Evolutionary conservation across 2,888 invertebrate species (phyloP).

Genomic region (Latrodectus hesperus): DNA sequence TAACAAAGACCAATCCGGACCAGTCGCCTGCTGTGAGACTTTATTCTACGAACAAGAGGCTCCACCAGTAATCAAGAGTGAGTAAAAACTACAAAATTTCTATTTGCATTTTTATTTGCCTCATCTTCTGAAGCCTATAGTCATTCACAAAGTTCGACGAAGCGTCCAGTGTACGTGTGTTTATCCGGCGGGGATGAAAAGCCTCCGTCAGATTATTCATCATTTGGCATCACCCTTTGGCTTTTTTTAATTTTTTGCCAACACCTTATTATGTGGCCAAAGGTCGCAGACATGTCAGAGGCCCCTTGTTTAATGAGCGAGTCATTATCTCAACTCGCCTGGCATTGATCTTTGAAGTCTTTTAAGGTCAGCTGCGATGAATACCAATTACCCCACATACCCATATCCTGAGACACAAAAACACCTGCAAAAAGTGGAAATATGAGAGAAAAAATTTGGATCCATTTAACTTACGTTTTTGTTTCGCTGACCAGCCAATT

Average conservation of each 20-base stretch:
- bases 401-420: background rate
- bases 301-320: slow-evolving; percentile 50
- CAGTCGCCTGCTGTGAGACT: background rate
- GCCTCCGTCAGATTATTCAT: slow-evolving; percentile 8
- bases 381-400: slow-evolving; percentile 5
- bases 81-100: background rate
- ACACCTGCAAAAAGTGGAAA: background rate
- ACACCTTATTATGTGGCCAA: slow-evolving; percentile 8
- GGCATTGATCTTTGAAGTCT: slow-evolving; percentile 1
- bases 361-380: background rate
- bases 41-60: background rate
- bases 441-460: background rate
- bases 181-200: slow-evolving; percentile 19
- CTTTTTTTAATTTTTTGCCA: background rate
- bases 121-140: background rate
- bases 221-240: slow-evolving; percentile 7
- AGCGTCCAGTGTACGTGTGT: slow-evolving; percentile 18
- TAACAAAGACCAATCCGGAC: too few species aligned
- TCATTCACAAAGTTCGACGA: slow-evolving; percentile 10
- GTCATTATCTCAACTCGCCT: background rate
- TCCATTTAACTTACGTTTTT: background rate
- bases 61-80: background rate
- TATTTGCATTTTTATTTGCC: background rate
- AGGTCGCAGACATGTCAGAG: slow-evolving; percentile 67
- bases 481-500: background rate